Evolutionary conservation across 2,113 vertebrate genomes (phyloP).

Genomic region (Bucco capensis): DNA sequence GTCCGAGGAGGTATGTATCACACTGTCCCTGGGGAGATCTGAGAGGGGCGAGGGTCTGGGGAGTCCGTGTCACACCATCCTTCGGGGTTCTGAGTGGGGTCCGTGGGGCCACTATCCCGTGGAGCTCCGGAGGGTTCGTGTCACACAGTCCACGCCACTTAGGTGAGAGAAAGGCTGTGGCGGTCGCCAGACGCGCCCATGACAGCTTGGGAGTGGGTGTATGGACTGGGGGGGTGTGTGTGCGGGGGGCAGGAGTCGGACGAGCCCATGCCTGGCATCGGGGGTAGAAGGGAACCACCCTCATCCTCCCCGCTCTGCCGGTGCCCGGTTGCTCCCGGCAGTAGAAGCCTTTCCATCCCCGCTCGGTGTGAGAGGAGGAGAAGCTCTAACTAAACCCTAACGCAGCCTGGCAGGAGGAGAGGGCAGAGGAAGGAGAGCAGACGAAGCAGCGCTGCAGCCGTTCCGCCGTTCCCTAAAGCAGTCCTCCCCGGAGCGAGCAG

Average conservation of each 20-base stretch:
- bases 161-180: not conserved
- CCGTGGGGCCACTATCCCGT: no score
- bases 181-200: not conserved
- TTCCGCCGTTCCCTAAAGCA: no score
- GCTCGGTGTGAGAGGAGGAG: fast-evolving
- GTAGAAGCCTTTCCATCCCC: fast-evolving
- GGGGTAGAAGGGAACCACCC: fast-evolving
- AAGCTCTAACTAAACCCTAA: fast-evolving
- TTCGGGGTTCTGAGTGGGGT: not conserved
- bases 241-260: not conserved
- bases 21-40: not conserved
- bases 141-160: not conserved
- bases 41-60: not conserved
- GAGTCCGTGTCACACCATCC: not conserved
- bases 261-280: fast-evolving
- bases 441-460: no score
- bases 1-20: not conserved
- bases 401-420: fast-evolving
- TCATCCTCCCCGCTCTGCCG: fast-evolving
- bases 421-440: no score
- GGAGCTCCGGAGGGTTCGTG: no score
- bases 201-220: no score
- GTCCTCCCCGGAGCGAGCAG: no score
- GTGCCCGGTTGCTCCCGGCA: fast-evolving
- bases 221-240: not conserved